Base-by-base conservation (phyloP, 2,888 invertebrate genomes). In the Rhagophthalmus giganteus region DNA sequence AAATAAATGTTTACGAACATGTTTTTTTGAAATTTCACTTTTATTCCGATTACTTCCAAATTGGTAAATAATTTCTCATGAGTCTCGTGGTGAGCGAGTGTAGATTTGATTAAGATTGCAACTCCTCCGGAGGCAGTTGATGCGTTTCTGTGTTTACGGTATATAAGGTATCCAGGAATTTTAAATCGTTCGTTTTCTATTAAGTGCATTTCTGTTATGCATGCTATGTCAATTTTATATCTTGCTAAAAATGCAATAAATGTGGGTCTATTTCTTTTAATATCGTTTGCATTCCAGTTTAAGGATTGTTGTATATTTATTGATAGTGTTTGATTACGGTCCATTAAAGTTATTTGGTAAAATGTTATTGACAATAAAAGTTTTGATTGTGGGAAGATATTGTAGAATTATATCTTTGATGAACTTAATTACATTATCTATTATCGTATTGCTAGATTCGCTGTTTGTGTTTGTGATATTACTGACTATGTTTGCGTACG, bases 131-230 rank as follows among this genome's bases (percentile, higher is more conserved):
- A 25, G 1, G 44, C 34, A 8, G 11, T 12, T 15, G 7, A 6
- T 10, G 44, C 10, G 7, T 27, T 16, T 34, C 34, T 26, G n/a
- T 44, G 27, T 11, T 13, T 16, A 7, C 27, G 16, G n/a, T 44
- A 27, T 1, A 34, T 13, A 6, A 14, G 34, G 16, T 44, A 44
- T 10, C 34, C 44, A 1, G 34, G 20, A n/a, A 44, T 44, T 15
- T 34, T 44, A 16, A 44, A 34, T 3, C 1, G 27, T 1, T 44
- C 28, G 1, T 6, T 11, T 3, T 15, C 12, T n/a, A 34, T 12
- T 13, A 34, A 28, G n/a, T 44, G 45, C 10, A 31, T 45, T 45
- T 45, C 37, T 15, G 45, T 13, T 1, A 44, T 28, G 28, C 44
- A 28, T 1, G 44, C 27, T 15, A 44, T 44, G 11, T 44, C 44